Percentiles rank a stretch among this genome's conserved stretches.
Evolutionary conservation across 2,797 vertebrate genomes (phyloP).

Genomic region (Pangasius krempfi): DNA sequence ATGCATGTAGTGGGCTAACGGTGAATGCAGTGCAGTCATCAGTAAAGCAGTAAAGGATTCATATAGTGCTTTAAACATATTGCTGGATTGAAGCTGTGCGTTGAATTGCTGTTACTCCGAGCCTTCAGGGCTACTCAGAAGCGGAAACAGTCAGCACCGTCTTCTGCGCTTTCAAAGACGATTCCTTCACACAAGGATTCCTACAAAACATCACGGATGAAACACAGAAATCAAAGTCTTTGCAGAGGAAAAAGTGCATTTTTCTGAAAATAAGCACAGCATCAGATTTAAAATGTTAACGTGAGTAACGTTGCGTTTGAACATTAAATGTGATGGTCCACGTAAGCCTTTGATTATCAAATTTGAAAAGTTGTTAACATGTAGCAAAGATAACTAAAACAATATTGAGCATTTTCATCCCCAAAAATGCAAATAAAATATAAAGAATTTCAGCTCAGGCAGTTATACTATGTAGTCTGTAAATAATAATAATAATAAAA

Average conservation of each 20-base stretch:
- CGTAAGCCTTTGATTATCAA: not conserved
- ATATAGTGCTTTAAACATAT: not conserved
- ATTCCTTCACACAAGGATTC: slow-evolving; percentile 78
- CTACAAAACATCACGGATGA: slow-evolving; percentile 61
- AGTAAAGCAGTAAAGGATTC: not conserved
- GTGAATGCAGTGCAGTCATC: slow-evolving; percentile 27
- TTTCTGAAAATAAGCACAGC: not conserved
- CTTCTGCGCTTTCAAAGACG: slow-evolving; percentile 74
- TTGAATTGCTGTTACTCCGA: slow-evolving; percentile 3
- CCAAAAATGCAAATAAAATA: not conserved
- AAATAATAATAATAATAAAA: not conserved
- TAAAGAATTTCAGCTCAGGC: not conserved
- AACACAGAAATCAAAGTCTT: slow-evolving; percentile 11
- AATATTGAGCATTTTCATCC: not conserved
- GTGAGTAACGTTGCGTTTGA: too few species aligned
- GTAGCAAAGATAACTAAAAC: not conserved
- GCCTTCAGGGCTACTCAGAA: slow-evolving; percentile 70
- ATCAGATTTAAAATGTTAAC: not conserved
- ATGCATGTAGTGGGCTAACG: slow-evolving; percentile 20
- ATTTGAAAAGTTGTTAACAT: not conserved
- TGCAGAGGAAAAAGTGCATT: too few species aligned
- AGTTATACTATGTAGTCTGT: not conserved
- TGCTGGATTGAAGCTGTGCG: slow-evolving; percentile 18
- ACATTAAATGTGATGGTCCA: not conserved
- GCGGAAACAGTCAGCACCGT: slow-evolving; percentile 73